A percentile compares a stretch with the other conserved stretches of the same genome.
These are phyloP conservation scores for Ciconia stormi DNA, from an alignment of 2,113 vertebrate species.

Conservation along the genomic window DNA sequence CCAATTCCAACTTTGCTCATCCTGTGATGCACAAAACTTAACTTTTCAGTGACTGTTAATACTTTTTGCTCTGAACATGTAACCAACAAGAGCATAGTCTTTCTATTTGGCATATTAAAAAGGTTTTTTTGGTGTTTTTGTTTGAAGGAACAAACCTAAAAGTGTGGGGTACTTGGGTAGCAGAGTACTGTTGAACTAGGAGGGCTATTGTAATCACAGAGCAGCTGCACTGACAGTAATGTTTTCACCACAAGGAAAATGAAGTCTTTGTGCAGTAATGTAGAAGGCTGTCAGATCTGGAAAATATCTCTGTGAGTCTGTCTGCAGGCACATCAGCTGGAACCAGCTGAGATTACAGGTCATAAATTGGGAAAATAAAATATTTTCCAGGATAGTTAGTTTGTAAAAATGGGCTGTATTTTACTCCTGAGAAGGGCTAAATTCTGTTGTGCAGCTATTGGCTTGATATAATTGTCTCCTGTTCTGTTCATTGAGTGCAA, in stretches of 20 bases:
- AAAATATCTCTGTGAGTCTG: background rate
- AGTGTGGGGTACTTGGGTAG: background rate
- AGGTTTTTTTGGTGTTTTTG: background rate
- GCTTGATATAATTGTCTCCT: background rate
- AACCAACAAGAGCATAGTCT: background rate
- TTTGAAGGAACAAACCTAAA: background rate
- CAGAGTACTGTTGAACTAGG: background rate
- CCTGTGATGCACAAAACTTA: background rate
- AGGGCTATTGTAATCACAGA: conserved; percentile 35
- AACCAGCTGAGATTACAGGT: conserved; percentile 16
- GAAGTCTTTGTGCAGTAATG: conserved; percentile 55
- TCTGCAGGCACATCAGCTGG: conserved; percentile 25
- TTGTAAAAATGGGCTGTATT: background rate
- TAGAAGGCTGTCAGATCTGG: conserved; percentile 41
- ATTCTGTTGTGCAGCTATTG: background rate
- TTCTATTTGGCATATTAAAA: background rate
- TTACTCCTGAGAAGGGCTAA: background rate
- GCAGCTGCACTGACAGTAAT: conserved; percentile 46
- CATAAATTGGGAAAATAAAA: background rate
- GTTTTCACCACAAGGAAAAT: conserved; percentile 55
- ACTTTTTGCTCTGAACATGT: background rate
- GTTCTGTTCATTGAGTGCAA: background rate
- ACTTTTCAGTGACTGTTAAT: background rate
- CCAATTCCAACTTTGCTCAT: background rate
- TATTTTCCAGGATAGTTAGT: background rate